Percentiles rank a stretch among this genome's conserved stretches.
These are phyloP conservation scores for Colostygia pectinataria DNA, from an alignment of 2,888 invertebrate genomes.

Conservation along the genomic window DNA sequence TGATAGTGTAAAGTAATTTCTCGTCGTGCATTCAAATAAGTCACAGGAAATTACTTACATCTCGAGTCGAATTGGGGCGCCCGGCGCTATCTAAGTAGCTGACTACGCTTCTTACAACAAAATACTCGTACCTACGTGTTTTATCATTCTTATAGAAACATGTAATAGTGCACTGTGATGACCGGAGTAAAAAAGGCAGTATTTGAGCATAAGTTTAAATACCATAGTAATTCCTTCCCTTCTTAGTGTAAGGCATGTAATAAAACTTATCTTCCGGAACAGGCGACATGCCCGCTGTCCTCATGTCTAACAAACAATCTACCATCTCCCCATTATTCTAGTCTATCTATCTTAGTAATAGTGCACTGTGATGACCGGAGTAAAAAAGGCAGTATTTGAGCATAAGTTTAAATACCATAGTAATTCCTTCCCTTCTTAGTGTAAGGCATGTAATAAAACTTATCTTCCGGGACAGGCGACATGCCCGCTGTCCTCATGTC, in stretches of 20 bases:
- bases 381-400: conserved; percentile 55
- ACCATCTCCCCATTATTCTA: conserved; percentile 26
- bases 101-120: conserved; percentile 16
- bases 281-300: conserved; percentile 48
- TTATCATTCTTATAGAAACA: conserved; percentile 38
- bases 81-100: conserved; percentile 23
- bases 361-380: conserved; percentile 63
- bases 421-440: conserved; percentile 58
- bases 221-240: conserved; percentile 52
- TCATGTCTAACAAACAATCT: conserved; percentile 29
- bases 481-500: conserved; percentile 39
- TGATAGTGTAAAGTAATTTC: conserved; percentile 47
- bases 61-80: conserved; percentile 24
- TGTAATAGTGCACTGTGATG: conserved; percentile 67
- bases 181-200: conserved; percentile 51
- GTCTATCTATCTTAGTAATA: conserved; percentile 62
- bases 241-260: conserved; percentile 63
- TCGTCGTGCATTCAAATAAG: conserved; percentile 56
- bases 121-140: neutral
- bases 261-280: conserved; percentile 64
- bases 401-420: conserved; percentile 48
- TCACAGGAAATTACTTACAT: conserved; percentile 35
- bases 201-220: conserved; percentile 56
- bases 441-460: conserved; percentile 69
- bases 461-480: conserved; percentile 57